phyloP scores from a whole-genome alignment of 2,797 vertebrate species.

The Semaprochilodus insignis region DNA sequence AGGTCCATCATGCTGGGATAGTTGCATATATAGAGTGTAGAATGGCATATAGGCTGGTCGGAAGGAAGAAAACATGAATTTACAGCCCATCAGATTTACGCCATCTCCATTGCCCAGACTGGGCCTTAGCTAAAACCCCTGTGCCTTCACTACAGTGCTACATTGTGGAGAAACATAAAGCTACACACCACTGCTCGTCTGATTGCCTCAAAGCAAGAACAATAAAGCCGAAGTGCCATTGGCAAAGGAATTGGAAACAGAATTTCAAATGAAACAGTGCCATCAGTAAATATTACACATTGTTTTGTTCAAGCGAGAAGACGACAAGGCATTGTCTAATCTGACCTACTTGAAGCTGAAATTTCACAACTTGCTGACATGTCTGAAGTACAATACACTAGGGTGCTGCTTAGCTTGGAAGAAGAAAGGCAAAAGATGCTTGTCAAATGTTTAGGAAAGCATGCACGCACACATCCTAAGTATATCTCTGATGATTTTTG shows the following conservation, averaged over 20 bases:
- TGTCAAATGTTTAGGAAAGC: slow-evolving; percentile 29
- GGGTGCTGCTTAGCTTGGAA: slow-evolving; percentile 28
- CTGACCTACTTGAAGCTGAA: slow-evolving; percentile 48
- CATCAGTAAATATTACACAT: slow-evolving; percentile 47
- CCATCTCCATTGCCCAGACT: neutral
- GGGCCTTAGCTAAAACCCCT: neutral
- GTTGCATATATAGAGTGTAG: neutral
- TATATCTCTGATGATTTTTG: neutral
- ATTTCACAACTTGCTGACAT: slow-evolving; percentile 40
- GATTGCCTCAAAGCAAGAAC: neutral
- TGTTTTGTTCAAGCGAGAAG: slow-evolving; percentile 32
- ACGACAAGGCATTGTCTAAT: slow-evolving; percentile 30
- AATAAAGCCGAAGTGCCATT: neutral
- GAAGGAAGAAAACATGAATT: neutral
- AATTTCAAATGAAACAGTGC: slow-evolving; percentile 24
- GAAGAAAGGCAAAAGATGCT: slow-evolving; percentile 1
- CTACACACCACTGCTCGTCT: neutral
- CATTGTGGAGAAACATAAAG: neutral
- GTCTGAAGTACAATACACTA: slow-evolving; percentile 37
- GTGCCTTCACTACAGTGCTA: neutral
- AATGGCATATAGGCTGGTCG: neutral
- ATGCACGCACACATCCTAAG: slow-evolving; percentile 1
- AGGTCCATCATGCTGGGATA: neutral
- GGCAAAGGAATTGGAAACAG: slow-evolving; percentile 4
- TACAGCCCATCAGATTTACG: neutral